Evolutionary conservation across 2,113 vertebrate species (phyloP), one percentile per base, ranked within the genome.

Genomic region (Silurus glanis): DNA sequence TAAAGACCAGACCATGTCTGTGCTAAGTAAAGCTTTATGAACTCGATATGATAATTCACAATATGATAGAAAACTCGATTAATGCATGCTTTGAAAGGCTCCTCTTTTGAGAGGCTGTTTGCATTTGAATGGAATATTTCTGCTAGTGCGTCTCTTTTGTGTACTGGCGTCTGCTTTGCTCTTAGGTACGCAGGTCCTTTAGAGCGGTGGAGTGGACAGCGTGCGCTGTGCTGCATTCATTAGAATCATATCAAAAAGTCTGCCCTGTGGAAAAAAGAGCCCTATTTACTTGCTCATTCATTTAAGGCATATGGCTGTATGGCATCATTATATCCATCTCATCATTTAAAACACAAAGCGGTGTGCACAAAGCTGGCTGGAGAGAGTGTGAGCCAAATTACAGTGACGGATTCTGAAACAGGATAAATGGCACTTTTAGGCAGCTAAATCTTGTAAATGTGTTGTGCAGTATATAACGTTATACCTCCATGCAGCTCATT

Each of bases 61-160:
- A 62, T 61, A 71, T 83, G 83, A 53, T 83, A 89, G 56, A 83
- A 83, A 85, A 53, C 56, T 80, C 66, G 87, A 87, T 85, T 84
- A 86, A 87, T 84, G 66, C 51, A 53, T 67, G 69, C 83, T 87
- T 83, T 83, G 69, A 86, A 80, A 83, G 86, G 74, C 82, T 83
- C 61, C 86, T 83, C 86, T 81, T 87, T 83, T 69, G 72, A 85
- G 86, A 72, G 37, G 74, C 61, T 49, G 85, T 89, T 87, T 83
- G 84, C 86, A 89, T 89, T 83, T 87, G 86, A 89, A 89, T 83
- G 78, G 81, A 82, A 86, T 86, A 87, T 87, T 89, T 89, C 66
- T 85, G 80, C 69, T 87, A 74, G 83, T 58, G 80, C 83, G 85
- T 87, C 83, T 89, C 80, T 85, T 87, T 82, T 87, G 83, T 87